Percentiles rank a stretch among this genome's conserved stretches.
These are phyloP conservation scores for Xanthorhoe spadicearia DNA, from an alignment of 2,888 invertebrate genomes.

Conservation along the genomic window DNA sequence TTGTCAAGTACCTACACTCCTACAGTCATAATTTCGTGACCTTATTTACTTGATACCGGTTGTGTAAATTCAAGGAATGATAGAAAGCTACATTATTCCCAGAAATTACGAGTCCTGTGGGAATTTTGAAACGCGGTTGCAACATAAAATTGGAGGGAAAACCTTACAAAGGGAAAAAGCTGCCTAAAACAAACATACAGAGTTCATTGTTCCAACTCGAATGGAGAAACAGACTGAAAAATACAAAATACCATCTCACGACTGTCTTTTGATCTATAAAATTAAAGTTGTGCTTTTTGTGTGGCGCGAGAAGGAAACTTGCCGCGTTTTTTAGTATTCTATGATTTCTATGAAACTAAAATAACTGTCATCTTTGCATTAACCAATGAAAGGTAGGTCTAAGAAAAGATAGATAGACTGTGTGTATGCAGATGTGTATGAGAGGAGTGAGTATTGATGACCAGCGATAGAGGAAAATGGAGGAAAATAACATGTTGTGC, in stretches of 20 bases:
- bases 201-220: conserved; percentile 38
- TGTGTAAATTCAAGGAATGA: not conserved
- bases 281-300: conserved; percentile 54
- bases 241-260: conserved; percentile 47
- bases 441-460: no score
- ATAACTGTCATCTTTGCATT: no score
- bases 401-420: no score
- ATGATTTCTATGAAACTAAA: no score
- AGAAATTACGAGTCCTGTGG: not conserved
- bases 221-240: conserved; percentile 41
- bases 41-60: no score
- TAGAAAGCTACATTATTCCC: not conserved
- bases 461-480: no score
- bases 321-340: not conserved
- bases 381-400: no score
- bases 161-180: conserved; percentile 20
- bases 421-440: no score
- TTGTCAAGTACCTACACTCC: no score
- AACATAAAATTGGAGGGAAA: conserved; percentile 15
- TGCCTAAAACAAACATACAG: conserved; percentile 33
- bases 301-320: conserved; percentile 37
- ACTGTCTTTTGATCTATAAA: conserved; percentile 62
- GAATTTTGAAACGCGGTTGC: not conserved
- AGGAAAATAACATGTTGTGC: no score
- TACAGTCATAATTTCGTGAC: no score